A percentile compares a stretch with the other conserved stretches of the same genome.
Evolutionary conservation across 2,797 vertebrate genomes (phyloP).

Genomic region (Philypnodon macrostomus): DNA sequence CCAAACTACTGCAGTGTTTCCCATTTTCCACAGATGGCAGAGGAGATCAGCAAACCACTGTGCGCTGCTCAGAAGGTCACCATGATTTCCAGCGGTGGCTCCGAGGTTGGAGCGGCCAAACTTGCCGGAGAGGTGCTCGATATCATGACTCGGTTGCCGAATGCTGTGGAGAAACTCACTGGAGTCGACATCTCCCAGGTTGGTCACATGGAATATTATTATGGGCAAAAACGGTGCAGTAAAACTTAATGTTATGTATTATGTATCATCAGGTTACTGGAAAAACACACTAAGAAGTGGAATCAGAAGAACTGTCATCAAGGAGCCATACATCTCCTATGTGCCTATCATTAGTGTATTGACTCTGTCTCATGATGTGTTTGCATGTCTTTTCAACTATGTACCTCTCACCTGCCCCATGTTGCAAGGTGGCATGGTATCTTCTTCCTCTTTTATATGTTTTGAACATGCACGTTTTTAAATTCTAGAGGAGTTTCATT

Average conservation of each 20-base stretch:
- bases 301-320: background rate
- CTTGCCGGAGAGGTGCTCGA: conserved; percentile 88
- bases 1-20: background rate
- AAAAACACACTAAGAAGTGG: conserved; percentile 48
- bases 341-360: conserved; percentile 41
- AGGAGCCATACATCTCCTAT: conserved; percentile 19
- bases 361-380: conserved; percentile 21
- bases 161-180: conserved; percentile 84
- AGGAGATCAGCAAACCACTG: conserved; percentile 88
- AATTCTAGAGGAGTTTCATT: background rate
- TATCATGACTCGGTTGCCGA: conserved; percentile 84
- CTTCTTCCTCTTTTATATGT: too few relatives aligned
- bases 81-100: conserved; percentile 86
- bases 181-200: conserved; percentile 88
- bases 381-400: conserved; percentile 33
- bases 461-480: too few relatives aligned
- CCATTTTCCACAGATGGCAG: conserved; percentile 78
- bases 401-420: conserved; percentile 11
- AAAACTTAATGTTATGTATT: background rate
- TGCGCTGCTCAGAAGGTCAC: conserved; percentile 81
- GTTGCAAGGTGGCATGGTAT: background rate
- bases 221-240: background rate
- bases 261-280: conserved; percentile 43
- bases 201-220: background rate
- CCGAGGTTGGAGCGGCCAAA: conserved; percentile 85